Evolutionary conservation across 2,113 vertebrate species (phyloP).

Genomic region (Malurus melanocephalus): DNA sequence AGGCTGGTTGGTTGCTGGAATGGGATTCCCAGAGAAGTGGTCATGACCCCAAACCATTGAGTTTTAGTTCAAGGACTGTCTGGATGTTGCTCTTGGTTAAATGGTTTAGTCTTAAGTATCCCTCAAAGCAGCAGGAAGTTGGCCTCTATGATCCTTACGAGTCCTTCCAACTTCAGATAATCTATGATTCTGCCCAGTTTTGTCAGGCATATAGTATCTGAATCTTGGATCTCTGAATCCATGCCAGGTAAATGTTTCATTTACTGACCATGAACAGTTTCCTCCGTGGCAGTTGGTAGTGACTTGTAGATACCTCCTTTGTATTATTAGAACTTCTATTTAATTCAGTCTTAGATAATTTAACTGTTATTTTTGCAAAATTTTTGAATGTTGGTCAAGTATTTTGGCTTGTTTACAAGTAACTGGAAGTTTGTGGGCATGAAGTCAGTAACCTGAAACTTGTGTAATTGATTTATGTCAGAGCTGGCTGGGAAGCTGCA

Average conservation of each 20-base stretch:
- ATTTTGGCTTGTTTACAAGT: conserved; percentile 44
- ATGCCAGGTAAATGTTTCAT: not conserved
- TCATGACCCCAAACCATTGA: not conserved
- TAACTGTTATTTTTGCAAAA: not conserved
- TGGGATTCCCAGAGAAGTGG: not conserved
- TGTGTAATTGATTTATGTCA: conserved; percentile 62
- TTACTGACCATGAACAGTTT: not conserved
- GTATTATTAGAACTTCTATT: not conserved
- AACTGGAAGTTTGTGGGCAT: conserved; percentile 55
- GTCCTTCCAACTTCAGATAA: not conserved
- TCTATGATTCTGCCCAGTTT: not conserved
- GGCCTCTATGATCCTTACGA: not conserved
- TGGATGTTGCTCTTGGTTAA: not conserved
- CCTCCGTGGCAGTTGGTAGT: not conserved
- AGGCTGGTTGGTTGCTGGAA: not conserved
- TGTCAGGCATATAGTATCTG: not conserved
- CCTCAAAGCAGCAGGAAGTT: not conserved
- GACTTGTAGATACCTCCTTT: not conserved
- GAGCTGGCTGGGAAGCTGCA: conserved; percentile 38
- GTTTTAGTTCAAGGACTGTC: not conserved
- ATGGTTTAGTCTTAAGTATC: not conserved
- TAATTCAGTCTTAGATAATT: not conserved
- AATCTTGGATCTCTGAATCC: not conserved
- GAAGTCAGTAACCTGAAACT: conserved; percentile 60
- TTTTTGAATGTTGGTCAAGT: not conserved